Evolutionary conservation across 2,113 vertebrate species (phyloP), one percentile per base, ranked within the genome.

Genomic region (Toxostoma redivivum): DNA sequence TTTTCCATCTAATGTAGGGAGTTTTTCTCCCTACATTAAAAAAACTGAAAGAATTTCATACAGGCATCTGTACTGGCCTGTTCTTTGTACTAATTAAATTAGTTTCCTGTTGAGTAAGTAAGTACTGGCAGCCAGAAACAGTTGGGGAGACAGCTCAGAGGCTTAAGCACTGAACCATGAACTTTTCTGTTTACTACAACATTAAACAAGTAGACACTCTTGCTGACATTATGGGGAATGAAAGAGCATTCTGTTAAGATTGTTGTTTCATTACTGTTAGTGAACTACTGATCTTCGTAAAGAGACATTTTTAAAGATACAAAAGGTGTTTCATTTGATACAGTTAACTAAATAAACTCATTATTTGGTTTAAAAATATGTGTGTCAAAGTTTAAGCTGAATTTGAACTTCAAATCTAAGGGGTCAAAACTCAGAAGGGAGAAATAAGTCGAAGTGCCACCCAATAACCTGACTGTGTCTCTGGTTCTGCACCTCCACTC

Each of bases 51-150:
- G 70, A 91, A 94, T 81, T 93, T 82, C 83, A 90, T 71, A 90
- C 24, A 82, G 85, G 47, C 79, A 73, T 95, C 50, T 87, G 81
- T 90, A 90, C 70, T 83, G 85, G 92, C 60, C 93, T 93, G 92
- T 64, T 96, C 81, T 90, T 93, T 94, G 85, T 81, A 88, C 82
- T 95, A 96, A 96, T 96, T 95, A 95, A 96, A 96, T 97, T 92
- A 96, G 95, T 93, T 97, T 97, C 88, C 92, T 90, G 88, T 96
- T 88, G 94, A 95, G 88, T 95, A 95, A 88, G 90, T 96, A 93
- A 96, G 92, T 86, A 70, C 56, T 86, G 93, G 74, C 92, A 95
- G 88, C 88, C 95, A 94, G 83, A 56, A 96, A 88, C 76, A 91
- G 94, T 15, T 93, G 94, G 92, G 82, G 71, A 95, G 94, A 93